A percentile compares a stretch with the other conserved stretches of the same genome.
phyloP scores from a whole-genome alignment of 2,797 vertebrate species.

The Mormyrops boulengeri region DNA sequence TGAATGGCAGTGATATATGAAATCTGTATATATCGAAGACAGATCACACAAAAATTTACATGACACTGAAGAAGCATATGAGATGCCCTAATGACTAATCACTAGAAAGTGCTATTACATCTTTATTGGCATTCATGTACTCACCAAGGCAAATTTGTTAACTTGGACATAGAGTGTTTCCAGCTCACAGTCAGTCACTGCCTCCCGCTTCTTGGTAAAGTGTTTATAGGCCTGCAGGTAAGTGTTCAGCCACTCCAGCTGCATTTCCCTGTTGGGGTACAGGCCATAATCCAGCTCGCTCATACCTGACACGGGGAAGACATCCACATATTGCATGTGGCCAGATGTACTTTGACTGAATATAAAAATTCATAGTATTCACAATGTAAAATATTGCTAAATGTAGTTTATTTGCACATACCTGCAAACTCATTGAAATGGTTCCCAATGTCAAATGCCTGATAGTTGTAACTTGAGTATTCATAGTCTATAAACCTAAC shows the following conservation, averaged over 20 bases:
- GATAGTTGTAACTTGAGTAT: conserved; percentile 95
- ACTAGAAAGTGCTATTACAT: background rate
- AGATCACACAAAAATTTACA: background rate
- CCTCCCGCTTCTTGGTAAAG: conserved; percentile 55
- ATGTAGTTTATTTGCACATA: conserved; percentile 45
- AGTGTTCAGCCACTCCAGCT: conserved; percentile 81
- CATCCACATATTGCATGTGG: background rate
- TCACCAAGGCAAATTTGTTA: conserved; percentile 95
- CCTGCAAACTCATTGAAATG: conserved; percentile 98
- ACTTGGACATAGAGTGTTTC: conserved; percentile 87
- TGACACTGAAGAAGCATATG: background rate
- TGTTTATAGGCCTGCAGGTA: conserved; percentile 84
- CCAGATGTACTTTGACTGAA: background rate
- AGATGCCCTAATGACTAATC: background rate
- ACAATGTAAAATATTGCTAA: background rate
- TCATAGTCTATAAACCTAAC: conserved; percentile 94
- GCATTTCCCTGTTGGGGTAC: conserved; percentile 75
- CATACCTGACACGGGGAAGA: conserved; percentile 64
- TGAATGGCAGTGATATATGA: background rate
- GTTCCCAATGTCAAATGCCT: conserved; percentile 95
- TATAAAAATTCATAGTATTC: background rate
- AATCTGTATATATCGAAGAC: background rate
- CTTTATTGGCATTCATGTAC: conserved; percentile 32
- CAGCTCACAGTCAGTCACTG: conserved; percentile 71
- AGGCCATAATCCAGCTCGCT: conserved; percentile 77